phyloP scores from a whole-genome alignment of 1,140 invertebrate genomes.

The Drosophila repleta region DNA sequence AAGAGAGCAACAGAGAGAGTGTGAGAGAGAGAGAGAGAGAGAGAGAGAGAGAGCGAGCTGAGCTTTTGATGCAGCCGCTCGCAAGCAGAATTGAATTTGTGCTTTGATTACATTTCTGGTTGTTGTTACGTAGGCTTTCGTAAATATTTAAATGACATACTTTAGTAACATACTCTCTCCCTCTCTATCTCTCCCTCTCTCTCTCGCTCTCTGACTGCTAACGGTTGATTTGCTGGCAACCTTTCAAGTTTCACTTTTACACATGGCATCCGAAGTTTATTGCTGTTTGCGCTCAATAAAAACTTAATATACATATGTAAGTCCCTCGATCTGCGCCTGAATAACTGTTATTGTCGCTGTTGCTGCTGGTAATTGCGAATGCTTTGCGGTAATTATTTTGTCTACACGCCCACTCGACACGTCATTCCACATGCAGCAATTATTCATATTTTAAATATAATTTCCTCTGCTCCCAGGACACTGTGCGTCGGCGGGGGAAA shows the following conservation, averaged over 20 bases:
- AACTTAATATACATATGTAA: neutral
- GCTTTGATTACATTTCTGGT: constrained; percentile 15
- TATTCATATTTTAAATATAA: no score
- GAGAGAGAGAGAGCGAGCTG: neutral
- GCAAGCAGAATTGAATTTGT: constrained; percentile 24
- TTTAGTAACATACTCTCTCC: constrained; percentile 19
- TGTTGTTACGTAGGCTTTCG: constrained; percentile 21
- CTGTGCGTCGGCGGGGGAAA: neutral
- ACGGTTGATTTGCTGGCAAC: constrained; percentile 33
- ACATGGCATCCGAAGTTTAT: constrained; percentile 4
- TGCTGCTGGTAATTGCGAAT: constrained; percentile 34
- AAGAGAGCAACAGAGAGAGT: no score
- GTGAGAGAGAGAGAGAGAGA: no score
- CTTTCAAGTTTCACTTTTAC: constrained; percentile 51
- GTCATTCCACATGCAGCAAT: constrained; percentile 5
- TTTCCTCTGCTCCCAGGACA: neutral
- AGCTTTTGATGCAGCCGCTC: constrained; percentile 12
- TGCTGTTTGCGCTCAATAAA: constrained; percentile 9
- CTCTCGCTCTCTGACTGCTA: constrained; percentile 14
- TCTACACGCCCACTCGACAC: constrained; percentile 31
- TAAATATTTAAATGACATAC: constrained; percentile 63
- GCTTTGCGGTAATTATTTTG: constrained; percentile 37
- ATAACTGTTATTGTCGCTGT: constrained; percentile 19
- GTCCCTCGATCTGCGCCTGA: neutral
- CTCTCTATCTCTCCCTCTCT: neutral